Percentiles rank a stretch among this genome's conserved stretches.
These are phyloP conservation scores for Drosophila rellima DNA, from an alignment of 2,888 invertebrate genomes.

Conservation along the genomic window DNA sequence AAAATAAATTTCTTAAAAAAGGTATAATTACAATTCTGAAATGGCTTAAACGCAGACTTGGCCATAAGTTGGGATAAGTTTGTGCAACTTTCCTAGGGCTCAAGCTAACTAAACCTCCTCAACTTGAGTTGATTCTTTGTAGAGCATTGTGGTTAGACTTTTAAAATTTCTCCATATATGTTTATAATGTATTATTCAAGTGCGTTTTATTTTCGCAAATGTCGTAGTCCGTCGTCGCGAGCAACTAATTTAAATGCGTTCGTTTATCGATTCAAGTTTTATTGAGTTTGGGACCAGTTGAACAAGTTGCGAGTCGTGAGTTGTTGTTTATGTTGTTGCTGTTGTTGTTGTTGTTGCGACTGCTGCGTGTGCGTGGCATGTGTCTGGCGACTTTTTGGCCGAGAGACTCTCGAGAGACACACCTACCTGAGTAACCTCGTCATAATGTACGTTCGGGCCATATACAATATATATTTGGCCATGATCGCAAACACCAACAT, in stretches of 20 bases:
- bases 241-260: slow-evolving; percentile 63
- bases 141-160: slow-evolving; percentile 9
- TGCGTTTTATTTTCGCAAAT: slow-evolving; percentile 53
- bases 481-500: slow-evolving; percentile 68
- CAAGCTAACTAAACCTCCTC: neutral
- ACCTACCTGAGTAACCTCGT: slow-evolving; percentile 57
- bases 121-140: neutral
- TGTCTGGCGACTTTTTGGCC: slow-evolving; percentile 39
- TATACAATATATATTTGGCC: slow-evolving; percentile 66
- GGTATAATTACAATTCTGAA: too few species aligned
- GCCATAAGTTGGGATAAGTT: neutral
- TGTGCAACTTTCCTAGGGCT: neutral
- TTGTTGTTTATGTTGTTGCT: slow-evolving; percentile 1
- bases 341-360: neutral
- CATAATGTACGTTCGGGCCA: slow-evolving; percentile 34
- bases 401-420: slow-evolving; percentile 40
- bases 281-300: slow-evolving; percentile 44
- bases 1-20: too few species aligned
- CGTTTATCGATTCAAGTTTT: slow-evolving; percentile 55
- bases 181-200: slow-evolving; percentile 51
- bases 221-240: slow-evolving; percentile 24
- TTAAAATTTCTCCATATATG: slow-evolving; percentile 20
- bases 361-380: slow-evolving; percentile 51
- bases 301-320: slow-evolving; percentile 26
- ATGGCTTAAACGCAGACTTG: too few species aligned